A percentile compares a stretch with the other conserved stretches of the same genome.
Evolutionary conservation across 2,888 invertebrate genomes (phyloP).

Genomic region (Camponotus fellah): DNA sequence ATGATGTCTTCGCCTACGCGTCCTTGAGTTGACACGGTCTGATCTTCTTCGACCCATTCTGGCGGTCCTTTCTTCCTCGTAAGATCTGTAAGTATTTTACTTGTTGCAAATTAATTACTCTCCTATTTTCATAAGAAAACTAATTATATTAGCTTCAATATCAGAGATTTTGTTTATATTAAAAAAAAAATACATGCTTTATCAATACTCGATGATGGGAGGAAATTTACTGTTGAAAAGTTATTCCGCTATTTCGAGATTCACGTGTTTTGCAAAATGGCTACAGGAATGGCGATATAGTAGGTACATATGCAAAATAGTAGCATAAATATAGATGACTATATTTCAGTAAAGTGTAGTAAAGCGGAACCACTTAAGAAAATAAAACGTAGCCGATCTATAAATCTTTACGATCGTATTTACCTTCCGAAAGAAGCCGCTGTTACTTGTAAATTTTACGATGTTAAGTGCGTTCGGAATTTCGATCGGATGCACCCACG

Average conservation of each 20-base stretch:
- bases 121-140: background rate
- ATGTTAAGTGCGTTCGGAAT: slow-evolving; percentile 24
- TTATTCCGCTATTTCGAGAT: slow-evolving; percentile 63
- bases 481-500: slow-evolving; percentile 47
- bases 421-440: background rate
- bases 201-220: slow-evolving; percentile 43
- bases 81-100: slow-evolving; percentile 68
- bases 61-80: slow-evolving; percentile 75
- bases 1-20: slow-evolving; percentile 79
- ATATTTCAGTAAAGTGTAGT: slow-evolving; percentile 56
- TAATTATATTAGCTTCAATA: background rate
- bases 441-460: slow-evolving; percentile 46
- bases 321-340: slow-evolving; percentile 69
- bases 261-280: slow-evolving; percentile 65
- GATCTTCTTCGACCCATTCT: slow-evolving; percentile 80
- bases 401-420: slow-evolving; percentile 27
- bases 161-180: background rate
- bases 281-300: slow-evolving; percentile 38
- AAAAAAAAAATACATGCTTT: background rate
- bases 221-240: slow-evolving; percentile 59
- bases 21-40: slow-evolving; percentile 75
- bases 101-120: background rate
- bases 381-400: slow-evolving; percentile 54
- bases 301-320: slow-evolving; percentile 59
- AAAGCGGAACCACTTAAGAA: slow-evolving; percentile 58